A percentile compares a stretch with the other conserved stretches of the same genome.
Conservation (phyloP, 1,140 invertebrate species). For the Nixonia krombeini region DNA sequence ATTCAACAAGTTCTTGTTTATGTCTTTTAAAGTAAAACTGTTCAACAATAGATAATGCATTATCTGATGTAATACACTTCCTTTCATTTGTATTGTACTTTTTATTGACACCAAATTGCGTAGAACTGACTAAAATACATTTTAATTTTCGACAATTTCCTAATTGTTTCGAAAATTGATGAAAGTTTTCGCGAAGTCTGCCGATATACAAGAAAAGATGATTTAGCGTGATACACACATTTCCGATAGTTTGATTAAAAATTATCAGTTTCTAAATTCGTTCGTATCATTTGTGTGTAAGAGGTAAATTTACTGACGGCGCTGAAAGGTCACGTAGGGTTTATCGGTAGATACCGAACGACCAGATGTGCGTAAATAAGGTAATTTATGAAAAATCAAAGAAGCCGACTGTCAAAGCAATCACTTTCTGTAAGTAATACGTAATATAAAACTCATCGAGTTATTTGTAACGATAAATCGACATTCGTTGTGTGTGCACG, state of each 20-base stretch:
- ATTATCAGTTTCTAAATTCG: slow-evolving; percentile 8
- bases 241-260: slow-evolving; percentile 1
- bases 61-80: too few relatives aligned
- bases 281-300: slow-evolving; percentile 10
- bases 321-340: slow-evolving; percentile 26
- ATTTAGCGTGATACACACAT: neutral
- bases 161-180: too few relatives aligned
- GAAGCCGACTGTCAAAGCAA: slow-evolving; percentile 21
- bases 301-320: slow-evolving; percentile 9
- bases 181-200: too few relatives aligned
- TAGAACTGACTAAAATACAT: too few relatives aligned
- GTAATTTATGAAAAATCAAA: slow-evolving; percentile 42
- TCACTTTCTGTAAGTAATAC: slow-evolving; percentile 2
- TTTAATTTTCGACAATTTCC: too few relatives aligned
- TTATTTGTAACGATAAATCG: slow-evolving; percentile 9
- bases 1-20: too few relatives aligned
- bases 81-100: too few relatives aligned
- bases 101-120: too few relatives aligned
- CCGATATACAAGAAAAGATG: neutral
- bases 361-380: slow-evolving; percentile 30
- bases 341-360: slow-evolving; percentile 10
- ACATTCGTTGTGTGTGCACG: neutral
- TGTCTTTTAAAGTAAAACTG: too few relatives aligned
- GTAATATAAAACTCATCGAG: slow-evolving; percentile 9
- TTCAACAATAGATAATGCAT: too few relatives aligned